These are phyloP conservation scores for Platysteira castanea DNA, from an alignment of 2,113 vertebrate genomes.

Conservation along the genomic window DNA sequence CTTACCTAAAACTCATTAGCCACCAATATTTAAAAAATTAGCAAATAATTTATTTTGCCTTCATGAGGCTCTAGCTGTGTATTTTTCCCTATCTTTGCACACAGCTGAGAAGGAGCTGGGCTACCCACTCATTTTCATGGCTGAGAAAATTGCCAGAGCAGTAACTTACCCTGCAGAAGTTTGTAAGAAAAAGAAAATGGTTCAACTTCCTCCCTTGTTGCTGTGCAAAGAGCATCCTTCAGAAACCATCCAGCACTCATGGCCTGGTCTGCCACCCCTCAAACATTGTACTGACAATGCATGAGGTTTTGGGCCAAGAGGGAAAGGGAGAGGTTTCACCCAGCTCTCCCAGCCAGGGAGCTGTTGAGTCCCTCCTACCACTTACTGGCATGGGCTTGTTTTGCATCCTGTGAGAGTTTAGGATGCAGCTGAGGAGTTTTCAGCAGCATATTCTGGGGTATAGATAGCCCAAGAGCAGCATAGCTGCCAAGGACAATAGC, in stretches of 20 bases:
- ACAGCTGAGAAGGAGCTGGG: background rate
- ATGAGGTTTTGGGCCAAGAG: background rate
- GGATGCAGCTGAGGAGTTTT: background rate
- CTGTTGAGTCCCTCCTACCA: fast-evolving
- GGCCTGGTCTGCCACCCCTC: background rate
- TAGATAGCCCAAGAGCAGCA: fast-evolving
- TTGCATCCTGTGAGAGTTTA: background rate
- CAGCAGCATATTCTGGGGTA: background rate
- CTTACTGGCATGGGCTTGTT: background rate
- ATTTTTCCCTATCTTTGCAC: background rate
- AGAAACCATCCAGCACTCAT: background rate
- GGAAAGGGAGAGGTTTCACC: background rate
- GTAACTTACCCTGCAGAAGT: background rate
- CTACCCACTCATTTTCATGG: background rate
- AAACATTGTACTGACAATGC: fast-evolving
- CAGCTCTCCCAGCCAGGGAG: background rate
- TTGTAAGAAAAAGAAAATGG: background rate
- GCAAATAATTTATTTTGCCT: background rate
- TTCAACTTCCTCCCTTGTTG: background rate
- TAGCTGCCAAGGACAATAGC: background rate
- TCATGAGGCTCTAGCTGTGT: background rate
- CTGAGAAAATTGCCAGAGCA: background rate
- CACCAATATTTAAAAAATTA: background rate
- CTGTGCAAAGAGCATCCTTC: background rate
- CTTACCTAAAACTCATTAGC: background rate